A percentile compares a stretch with the other conserved stretches of the same genome.
Conservation (phyloP, 2,888 invertebrate species). For the Encarsia formosa region DNA sequence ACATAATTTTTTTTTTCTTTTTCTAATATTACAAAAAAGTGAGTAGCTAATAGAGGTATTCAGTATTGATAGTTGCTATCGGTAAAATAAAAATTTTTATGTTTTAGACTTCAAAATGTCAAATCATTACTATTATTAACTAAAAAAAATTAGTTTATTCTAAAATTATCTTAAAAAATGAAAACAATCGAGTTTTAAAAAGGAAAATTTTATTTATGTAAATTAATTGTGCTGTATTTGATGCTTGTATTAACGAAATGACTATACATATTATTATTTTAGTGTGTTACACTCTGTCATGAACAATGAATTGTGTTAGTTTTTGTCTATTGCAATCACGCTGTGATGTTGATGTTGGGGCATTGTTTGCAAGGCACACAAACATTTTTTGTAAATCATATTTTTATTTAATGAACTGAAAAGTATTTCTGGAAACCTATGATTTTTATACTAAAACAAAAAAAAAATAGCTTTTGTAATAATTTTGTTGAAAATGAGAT, state of each 20-base stretch:
- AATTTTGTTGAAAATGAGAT: too few species aligned
- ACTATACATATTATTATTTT: constrained; percentile 2
- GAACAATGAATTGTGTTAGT: background rate
- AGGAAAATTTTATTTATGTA: constrained; percentile 4
- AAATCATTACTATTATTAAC: constrained; percentile 1
- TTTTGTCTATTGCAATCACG: constrained; percentile 2
- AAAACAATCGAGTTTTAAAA: too few species aligned
- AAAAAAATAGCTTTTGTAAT: too few species aligned
- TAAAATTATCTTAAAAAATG: too few species aligned
- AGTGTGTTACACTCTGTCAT: background rate
- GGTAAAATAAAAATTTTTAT: constrained; percentile 13
- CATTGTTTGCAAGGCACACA: constrained; percentile 19
- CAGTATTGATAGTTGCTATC: constrained; percentile 17
- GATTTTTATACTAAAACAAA: too few species aligned
- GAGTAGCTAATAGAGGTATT: constrained; percentile 12
- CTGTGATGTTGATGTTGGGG: constrained; percentile 7
- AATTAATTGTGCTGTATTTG: constrained; percentile 7
- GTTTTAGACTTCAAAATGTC: constrained; percentile 16
- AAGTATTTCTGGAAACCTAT: too few species aligned
- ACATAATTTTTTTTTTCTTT: constrained; percentile 10
- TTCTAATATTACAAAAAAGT: constrained; percentile 11
- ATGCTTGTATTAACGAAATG: constrained; percentile 10
- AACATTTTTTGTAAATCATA: too few species aligned
- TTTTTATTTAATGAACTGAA: too few species aligned
- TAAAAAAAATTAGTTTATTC: too few species aligned